Evolutionary conservation across 2,888 invertebrate species (phyloP).

Genomic region (Thymelicus lineola): DNA sequence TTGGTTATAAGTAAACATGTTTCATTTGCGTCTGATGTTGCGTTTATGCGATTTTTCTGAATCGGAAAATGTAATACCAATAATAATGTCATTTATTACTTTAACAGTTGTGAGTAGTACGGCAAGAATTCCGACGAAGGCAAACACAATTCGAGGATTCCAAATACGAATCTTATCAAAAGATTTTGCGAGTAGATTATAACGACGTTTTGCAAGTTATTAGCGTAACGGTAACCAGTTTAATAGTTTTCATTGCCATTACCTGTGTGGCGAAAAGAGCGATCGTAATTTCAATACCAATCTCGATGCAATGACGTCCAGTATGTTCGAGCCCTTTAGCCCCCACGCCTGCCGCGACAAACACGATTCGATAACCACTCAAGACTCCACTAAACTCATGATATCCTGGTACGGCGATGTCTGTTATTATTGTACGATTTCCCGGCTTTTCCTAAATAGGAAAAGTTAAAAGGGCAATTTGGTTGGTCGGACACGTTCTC

Average conservation of each 20-base stretch:
- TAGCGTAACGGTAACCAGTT: neutral
- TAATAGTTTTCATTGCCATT: neutral
- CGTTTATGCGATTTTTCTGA: neutral
- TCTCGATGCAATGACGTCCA: neutral
- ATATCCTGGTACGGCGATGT: constrained; percentile 60
- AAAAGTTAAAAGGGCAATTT: constrained; percentile 85
- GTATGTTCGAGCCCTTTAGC: constrained; percentile 1
- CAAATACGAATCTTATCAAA: too few species aligned
- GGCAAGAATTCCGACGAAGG: too few species aligned
- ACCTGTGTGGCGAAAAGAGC: neutral
- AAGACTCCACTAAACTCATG: constrained; percentile 55
- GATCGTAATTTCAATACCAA: neutral
- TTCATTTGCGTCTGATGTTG: neutral
- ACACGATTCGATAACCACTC: constrained; percentile 56
- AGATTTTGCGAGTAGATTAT: too few species aligned
- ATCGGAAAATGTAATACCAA: too few species aligned
- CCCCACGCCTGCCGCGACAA: constrained; percentile 6
- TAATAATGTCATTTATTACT: too few species aligned
- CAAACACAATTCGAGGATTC: too few species aligned
- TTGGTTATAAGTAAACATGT: neutral
- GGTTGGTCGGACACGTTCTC: constrained; percentile 74
- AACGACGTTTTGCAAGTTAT: neutral
- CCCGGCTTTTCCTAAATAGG: constrained; percentile 80
- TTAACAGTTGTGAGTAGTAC: too few species aligned
- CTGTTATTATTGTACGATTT: constrained; percentile 78